Base-by-base conservation (phyloP, 2,113 vertebrate species). In the Mobula hypostoma region DNA sequence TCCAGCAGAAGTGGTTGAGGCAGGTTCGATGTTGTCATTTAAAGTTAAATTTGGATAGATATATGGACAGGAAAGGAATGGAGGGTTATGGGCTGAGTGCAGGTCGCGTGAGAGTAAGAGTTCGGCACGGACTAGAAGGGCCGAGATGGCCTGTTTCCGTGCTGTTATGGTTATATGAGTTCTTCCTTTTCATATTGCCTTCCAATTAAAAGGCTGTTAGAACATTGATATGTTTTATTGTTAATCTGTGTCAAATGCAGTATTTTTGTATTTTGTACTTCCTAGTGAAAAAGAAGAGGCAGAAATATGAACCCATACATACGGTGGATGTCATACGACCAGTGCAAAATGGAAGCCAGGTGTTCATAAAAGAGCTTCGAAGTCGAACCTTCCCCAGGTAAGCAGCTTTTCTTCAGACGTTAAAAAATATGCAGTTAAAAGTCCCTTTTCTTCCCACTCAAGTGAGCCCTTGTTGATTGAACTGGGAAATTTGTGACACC, bases 221-320 rank as follows among this genome's bases (percentile, higher is more conserved):
- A 48, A 36, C 40, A 19, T 29, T 48, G 68, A 40, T 24, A 72
- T 12, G 2, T 24, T 63, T n/a, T 5, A 63, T 48, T 72, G 21
- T 19, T 74, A 19, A 74, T 74, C 72, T 40, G 7, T 92, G 70
- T 94, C 61, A 36, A 80, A 7, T 9, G 19, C 12, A 19, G 61
- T 66, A 32, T 90, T 66, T 90, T 32, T n/a, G 15, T 90, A 29
- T 68, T 90, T 74, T 66, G 32, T 90, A 90, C 27, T 95, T 95
- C 94, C 5, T 95, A 99, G 99, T 99, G 96, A 99, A 99, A 97
- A 99, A 99, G 98, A 99, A 99, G 96, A 98, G 98, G 98, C 98
- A 97, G 95, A 99, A 99, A 94, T 97, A 99, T 0, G 97, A 99
- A 94, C 98, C 98, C 0, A 98, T 98, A 32, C 98, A 98, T 95